phyloP scores from a whole-genome alignment of 2,113 vertebrate species.

The Phaethon lepturus region DNA sequence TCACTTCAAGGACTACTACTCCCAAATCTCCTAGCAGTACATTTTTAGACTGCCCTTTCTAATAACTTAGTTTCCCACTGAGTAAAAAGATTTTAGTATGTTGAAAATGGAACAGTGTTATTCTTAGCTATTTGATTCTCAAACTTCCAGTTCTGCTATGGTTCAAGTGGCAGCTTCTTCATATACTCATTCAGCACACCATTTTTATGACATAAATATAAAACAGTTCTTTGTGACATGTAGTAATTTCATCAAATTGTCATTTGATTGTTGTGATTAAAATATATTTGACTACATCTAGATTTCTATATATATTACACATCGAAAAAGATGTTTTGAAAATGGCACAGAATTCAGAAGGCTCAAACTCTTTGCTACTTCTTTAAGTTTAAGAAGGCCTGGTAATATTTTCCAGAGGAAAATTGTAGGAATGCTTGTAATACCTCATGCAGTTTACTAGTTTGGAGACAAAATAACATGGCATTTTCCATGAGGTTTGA shows the following conservation, averaged over 20 bases:
- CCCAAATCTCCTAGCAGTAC: slow-evolving; percentile 73
- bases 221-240: slow-evolving; percentile 54
- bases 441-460: background rate
- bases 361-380: background rate
- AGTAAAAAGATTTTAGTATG: slow-evolving; percentile 73
- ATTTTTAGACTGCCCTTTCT: slow-evolving; percentile 75
- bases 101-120: slow-evolving; percentile 68
- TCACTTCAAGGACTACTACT: slow-evolving; percentile 71
- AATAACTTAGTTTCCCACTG: slow-evolving; percentile 74
- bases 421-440: slow-evolving; percentile 48
- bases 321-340: background rate
- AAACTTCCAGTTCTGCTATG: slow-evolving; percentile 57
- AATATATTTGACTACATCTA: slow-evolving; percentile 38
- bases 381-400: background rate
- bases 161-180: slow-evolving; percentile 47
- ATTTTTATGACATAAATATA: slow-evolving; percentile 40
- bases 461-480: background rate
- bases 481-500: background rate
- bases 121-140: slow-evolving; percentile 68
- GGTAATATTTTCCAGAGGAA: background rate
- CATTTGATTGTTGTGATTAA: slow-evolving; percentile 54
- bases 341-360: background rate
- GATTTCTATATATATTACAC: slow-evolving; percentile 28
- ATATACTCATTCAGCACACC: background rate
- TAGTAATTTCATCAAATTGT: slow-evolving; percentile 52